Conservation (phyloP, 2,888 invertebrate genomes). For the Drosophila barbarae region DNA sequence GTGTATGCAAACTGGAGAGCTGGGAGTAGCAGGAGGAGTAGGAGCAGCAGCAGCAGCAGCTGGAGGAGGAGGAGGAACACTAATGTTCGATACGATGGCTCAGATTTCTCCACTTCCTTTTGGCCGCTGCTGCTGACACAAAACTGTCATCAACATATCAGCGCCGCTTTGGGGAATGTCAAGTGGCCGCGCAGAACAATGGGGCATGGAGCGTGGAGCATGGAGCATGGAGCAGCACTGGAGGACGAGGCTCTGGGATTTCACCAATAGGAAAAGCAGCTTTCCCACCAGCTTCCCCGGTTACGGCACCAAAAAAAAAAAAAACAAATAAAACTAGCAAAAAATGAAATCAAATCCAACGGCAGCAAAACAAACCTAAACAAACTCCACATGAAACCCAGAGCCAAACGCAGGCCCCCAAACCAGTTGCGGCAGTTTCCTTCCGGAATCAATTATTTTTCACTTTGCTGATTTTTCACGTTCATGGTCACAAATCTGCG, state of each 20-base stretch:
- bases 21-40: not conserved
- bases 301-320: conserved; percentile 50
- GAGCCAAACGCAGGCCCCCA: conserved; percentile 34
- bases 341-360: conserved; percentile 16
- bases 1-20: conserved; percentile 12
- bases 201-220: not conserved
- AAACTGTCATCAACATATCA: conserved; percentile 67
- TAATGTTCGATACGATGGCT: conserved; percentile 27
- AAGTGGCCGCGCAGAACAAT: conserved; percentile 31
- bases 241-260: conserved; percentile 37
- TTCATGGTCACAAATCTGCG: conserved; percentile 61
- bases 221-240: not conserved
- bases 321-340: conserved; percentile 2
- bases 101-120: conserved; percentile 69
- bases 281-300: conserved; percentile 43
- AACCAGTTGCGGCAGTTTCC: conserved; percentile 77
- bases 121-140: conserved; percentile 52
- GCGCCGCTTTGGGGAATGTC: conserved; percentile 45
- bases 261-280: conserved; percentile 49
- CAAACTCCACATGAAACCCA: conserved; percentile 3
- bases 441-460: conserved; percentile 79
- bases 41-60: not conserved
- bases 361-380: conserved; percentile 2
- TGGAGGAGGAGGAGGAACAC: not conserved
- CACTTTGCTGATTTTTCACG: conserved; percentile 63